A percentile compares a stretch with the other conserved stretches of the same genome.
Conservation (phyloP, 2,888 invertebrate genomes). For the Meiosimyza decipiens region DNA sequence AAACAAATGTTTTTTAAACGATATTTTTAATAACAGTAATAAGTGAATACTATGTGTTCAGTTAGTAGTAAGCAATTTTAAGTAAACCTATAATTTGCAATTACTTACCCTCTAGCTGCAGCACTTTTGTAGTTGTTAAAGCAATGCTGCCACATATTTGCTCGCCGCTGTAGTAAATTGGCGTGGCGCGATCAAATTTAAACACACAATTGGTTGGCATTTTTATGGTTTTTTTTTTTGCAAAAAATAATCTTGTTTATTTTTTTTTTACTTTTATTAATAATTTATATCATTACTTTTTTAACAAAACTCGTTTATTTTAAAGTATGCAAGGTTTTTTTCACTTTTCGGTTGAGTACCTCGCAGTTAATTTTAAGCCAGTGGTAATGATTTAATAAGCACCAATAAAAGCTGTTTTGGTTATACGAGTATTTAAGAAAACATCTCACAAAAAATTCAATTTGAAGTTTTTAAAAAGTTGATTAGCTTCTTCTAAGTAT, state of each 20-base stretch:
- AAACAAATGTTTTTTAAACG: too few relatives aligned
- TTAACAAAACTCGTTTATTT: constrained; percentile 11
- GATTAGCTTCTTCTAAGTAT: too few relatives aligned
- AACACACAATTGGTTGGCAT: constrained; percentile 53
- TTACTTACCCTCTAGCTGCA: constrained; percentile 50
- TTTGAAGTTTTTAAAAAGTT: too few relatives aligned
- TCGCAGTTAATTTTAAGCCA: too few relatives aligned
- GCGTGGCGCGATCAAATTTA: constrained; percentile 49
- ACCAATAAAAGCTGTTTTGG: too few relatives aligned
- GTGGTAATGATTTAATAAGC: too few relatives aligned
- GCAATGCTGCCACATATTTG: constrained; percentile 48
- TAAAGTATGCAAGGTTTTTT: too few relatives aligned
- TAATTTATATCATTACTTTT: constrained; percentile 1
- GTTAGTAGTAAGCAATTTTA: background rate
- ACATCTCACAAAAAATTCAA: too few relatives aligned
- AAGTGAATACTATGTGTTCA: too few relatives aligned
- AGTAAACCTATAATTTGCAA: background rate
- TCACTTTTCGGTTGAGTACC: too few relatives aligned
- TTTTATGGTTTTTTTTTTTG: constrained; percentile 12
- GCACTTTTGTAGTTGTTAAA: constrained; percentile 44
- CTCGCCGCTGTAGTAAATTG: constrained; percentile 55
- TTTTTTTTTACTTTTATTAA: constrained; percentile 13
- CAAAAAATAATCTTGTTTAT: background rate
- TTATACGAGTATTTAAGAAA: too few relatives aligned
- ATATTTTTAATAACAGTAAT: too few relatives aligned